Evolutionary conservation across 1,140 invertebrate species (phyloP).

Genomic region (Campoletis sonorensis): DNA sequence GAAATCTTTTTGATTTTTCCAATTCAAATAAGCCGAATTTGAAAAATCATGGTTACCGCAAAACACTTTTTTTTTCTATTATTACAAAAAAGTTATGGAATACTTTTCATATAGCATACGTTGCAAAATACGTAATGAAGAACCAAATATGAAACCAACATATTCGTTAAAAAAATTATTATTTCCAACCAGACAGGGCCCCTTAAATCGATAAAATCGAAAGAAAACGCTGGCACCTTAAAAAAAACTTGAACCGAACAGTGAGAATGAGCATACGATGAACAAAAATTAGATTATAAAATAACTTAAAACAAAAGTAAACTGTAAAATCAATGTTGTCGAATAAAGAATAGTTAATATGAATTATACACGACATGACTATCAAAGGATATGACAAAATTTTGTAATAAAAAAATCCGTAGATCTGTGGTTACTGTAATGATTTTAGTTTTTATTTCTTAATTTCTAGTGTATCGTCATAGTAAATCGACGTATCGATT

Average conservation of each 20-base stretch:
- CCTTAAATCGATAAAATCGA: neutral
- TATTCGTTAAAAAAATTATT: too few species aligned
- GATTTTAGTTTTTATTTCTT: conserved; percentile 28
- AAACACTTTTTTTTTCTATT: too few species aligned
- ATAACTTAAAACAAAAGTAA: neutral
- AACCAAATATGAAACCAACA: too few species aligned
- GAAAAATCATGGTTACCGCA: too few species aligned
- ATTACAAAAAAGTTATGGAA: too few species aligned
- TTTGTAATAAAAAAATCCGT: conserved; percentile 5
- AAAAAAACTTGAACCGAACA: neutral
- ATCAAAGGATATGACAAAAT: neutral
- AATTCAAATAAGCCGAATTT: too few species aligned
- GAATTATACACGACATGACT: neutral
- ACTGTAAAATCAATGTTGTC: neutral
- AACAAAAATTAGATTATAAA: too few species aligned
- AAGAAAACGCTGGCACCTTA: neutral
- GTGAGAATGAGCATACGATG: neutral
- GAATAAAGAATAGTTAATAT: neutral
- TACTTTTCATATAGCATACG: too few species aligned
- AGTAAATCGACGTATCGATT: neutral
- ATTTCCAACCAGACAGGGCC: too few species aligned
- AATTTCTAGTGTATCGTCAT: conserved; percentile 18
- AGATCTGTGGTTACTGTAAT: conserved; percentile 1
- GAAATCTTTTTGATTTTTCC: too few species aligned
- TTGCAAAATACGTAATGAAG: too few species aligned